Evolutionary conservation across 2,888 invertebrate species (phyloP), one percentile per base, ranked within the genome.

Genomic region (Chrysopilus asiliformis): DNA sequence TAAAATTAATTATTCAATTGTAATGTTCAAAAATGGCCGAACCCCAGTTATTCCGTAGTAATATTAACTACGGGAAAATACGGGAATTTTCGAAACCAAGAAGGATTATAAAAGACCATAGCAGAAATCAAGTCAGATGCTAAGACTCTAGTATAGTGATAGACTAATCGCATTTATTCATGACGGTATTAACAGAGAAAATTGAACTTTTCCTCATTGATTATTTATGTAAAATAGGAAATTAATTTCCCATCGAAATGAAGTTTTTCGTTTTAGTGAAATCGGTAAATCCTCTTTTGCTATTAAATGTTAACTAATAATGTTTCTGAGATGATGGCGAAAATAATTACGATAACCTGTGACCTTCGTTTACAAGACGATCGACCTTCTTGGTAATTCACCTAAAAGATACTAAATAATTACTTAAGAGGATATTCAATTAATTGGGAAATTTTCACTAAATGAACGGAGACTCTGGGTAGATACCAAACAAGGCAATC

Each of bases 171-270:
- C 32, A 32, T 34, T 34, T 25, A 12, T 26, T n/a, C 25, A n/a
- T 25, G 25, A 15, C 9, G 8, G 13, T 20, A 32, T 20, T 32
- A 34, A 24, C 24, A 34, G 4, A 29, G 4, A 10, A 31, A 34
- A 40, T 40, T 35, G 38, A 40, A 40, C 42, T 40, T 26, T 32
- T 33, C 22, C 19, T 41, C 35, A 43, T 44, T 26, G 34, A 44
- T 44, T 40, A 44, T 44, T 38, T 38, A 44, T 6, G 40, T 32
- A 41, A 41, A 43, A 42, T 41, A 44, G 43, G 43, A 44, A 44
- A 44, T 44, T 44, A 44, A 42, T 44, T 44, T 44, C 36, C 40
- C 39, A 32, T 42, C 36, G 34, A 39, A 22, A 14, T 13, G 39
- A 28, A 29, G 25, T 34, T 37, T 42, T 39, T 36, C 36, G 28